A percentile compares a stretch with the other conserved stretches of the same genome.
phyloP scores from a whole-genome alignment of 2,113 vertebrate genomes.

The Catagonus wagneri region DNA sequence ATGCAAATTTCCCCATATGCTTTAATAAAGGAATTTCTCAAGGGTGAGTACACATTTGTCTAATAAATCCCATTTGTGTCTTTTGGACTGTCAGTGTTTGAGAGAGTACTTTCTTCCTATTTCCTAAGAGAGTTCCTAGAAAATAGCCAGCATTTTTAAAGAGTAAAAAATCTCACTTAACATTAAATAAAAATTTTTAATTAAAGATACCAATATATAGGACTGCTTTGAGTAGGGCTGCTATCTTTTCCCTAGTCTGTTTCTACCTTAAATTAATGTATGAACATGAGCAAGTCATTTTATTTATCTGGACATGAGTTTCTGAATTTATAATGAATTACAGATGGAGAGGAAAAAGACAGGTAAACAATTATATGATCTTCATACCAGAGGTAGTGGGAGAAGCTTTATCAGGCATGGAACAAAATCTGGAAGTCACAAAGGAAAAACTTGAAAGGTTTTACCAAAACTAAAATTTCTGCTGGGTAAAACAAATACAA shows the following conservation, averaged over 20 bases:
- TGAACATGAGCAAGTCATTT: neutral
- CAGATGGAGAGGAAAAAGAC: neutral
- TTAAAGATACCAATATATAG: neutral
- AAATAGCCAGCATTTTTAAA: neutral
- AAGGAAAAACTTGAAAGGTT: neutral
- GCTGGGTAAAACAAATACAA: neutral
- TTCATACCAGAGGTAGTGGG: neutral
- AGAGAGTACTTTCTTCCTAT: neutral
- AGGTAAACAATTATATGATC: neutral
- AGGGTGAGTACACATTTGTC: slow-evolving; percentile 2
- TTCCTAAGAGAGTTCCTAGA: neutral
- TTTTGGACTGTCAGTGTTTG: neutral
- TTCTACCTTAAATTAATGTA: neutral
- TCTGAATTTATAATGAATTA: neutral
- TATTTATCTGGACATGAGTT: neutral
- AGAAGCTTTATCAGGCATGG: neutral
- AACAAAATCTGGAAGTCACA: neutral
- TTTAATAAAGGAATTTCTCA: slow-evolving; percentile 50
- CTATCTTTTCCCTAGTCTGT: neutral
- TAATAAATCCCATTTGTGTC: neutral
- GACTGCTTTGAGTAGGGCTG: neutral
- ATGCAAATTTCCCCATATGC: neutral
- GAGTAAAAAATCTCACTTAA: neutral
- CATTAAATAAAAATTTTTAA: neutral
- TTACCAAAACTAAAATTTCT: neutral